Conservation (phyloP, 2,797 vertebrate species). For the Hybognathus amarus region DNA sequence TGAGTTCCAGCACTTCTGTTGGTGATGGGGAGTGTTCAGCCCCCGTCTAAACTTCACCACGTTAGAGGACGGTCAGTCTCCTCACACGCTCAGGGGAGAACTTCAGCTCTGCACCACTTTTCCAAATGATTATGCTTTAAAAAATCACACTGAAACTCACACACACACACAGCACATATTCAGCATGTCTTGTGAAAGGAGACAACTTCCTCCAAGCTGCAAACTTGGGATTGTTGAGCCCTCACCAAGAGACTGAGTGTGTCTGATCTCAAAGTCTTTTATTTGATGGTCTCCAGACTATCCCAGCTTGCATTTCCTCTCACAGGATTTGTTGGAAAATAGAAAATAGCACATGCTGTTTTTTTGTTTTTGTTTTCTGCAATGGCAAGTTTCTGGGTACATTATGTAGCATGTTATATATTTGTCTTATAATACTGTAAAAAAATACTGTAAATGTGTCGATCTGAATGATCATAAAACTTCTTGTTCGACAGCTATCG, state of each 20-base stretch:
- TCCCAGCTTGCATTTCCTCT: conserved; percentile 75
- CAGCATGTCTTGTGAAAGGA: conserved; percentile 67
- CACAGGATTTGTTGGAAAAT: conserved; percentile 63
- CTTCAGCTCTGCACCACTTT: conserved; percentile 58
- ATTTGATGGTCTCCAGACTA: conserved; percentile 55
- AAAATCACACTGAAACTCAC: conserved; percentile 57
- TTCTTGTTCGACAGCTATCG: background rate
- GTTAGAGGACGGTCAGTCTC: conserved; percentile 90
- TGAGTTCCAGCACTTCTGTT: conserved; percentile 88
- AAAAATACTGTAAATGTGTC: background rate
- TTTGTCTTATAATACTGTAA: too few species aligned
- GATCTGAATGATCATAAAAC: background rate
- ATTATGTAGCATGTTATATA: conserved; percentile 19
- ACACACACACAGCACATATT: conserved; percentile 16
- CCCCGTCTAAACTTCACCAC: conserved; percentile 80
- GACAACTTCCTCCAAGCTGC: conserved; percentile 64
- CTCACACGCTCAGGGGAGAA: conserved; percentile 56
- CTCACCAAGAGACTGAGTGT: conserved; percentile 33
- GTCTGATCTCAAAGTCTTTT: conserved; percentile 19
- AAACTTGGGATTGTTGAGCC: conserved; percentile 69
- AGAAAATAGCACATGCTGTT: background rate
- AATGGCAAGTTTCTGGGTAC: background rate
- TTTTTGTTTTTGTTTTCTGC: background rate
- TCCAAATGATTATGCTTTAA: conserved; percentile 32
- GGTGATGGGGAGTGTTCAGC: conserved; percentile 91